phyloP scores from a whole-genome alignment of 2,113 vertebrate species.

The Neoarius graeffei region DNA sequence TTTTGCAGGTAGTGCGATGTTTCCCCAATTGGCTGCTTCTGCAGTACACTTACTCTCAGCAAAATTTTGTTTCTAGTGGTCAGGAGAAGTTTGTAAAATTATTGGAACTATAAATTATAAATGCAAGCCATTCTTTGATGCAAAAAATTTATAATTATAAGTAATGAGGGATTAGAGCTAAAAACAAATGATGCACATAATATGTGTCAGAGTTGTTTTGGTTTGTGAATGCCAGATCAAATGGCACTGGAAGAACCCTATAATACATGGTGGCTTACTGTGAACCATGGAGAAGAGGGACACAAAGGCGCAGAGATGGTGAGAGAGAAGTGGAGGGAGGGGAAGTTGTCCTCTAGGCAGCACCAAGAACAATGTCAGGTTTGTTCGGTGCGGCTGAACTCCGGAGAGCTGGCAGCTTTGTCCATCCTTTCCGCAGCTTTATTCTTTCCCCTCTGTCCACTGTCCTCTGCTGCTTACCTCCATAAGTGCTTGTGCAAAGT shows the following conservation, averaged over 20 bases:
- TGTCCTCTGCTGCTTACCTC: slow-evolving; percentile 64
- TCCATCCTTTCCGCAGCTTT: slow-evolving; percentile 64
- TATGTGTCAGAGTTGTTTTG: slow-evolving; percentile 32
- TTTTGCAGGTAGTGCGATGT: slow-evolving; percentile 45
- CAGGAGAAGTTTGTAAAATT: not conserved
- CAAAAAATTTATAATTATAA: not conserved
- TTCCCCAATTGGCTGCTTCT: not conserved
- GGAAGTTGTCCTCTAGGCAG: slow-evolving; percentile 63
- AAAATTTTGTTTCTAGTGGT: not conserved
- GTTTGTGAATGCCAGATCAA: slow-evolving; percentile 30
- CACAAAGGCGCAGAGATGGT: slow-evolving; percentile 56
- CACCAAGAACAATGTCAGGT: slow-evolving; percentile 71
- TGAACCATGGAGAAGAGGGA: slow-evolving; percentile 35
- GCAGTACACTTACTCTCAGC: not conserved
- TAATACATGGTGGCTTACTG: slow-evolving; percentile 20
- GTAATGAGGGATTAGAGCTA: not conserved
- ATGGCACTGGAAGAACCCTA: slow-evolving; percentile 19
- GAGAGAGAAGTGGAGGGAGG: slow-evolving; percentile 12
- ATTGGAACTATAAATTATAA: not conserved
- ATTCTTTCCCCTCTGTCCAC: slow-evolving; percentile 46
- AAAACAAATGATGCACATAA: slow-evolving; percentile 31
- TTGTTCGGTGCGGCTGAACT: slow-evolving; percentile 69
- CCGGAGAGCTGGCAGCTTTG: slow-evolving; percentile 71
- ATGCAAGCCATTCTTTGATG: not conserved
- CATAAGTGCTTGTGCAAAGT: slow-evolving; percentile 76